Base-by-base conservation (phyloP, 2,888 invertebrate species). In the Aquatica leii region DNA sequence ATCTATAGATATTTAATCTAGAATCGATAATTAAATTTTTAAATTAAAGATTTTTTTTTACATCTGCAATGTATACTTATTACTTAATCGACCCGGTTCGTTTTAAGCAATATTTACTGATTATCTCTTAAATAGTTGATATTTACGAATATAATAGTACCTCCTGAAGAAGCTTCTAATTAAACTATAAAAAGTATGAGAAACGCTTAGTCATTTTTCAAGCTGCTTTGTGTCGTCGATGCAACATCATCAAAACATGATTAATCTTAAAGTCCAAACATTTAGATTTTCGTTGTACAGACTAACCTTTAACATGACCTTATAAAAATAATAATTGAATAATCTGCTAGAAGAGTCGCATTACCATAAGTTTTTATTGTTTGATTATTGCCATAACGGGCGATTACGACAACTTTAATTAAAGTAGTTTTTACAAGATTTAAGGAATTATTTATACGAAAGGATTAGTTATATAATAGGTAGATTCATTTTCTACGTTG, bases 81-180 rank as follows among this genome's bases (percentile, higher is more conserved):
- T 24, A 24, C 6, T n/a, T n/a, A n/a, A n/a, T n/a, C n/a, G n/a
- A n/a, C n/a, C n/a, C 24, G 24, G 24, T 24, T 4, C 24, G 24
- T 24, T 24, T 24, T 24, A 24, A 24, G 24, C 24, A 24, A 24
- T 24, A 24, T 24, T 46, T 46, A 20, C 18, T 46, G 46, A 46
- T 46, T 46, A 46, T 18, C 46, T 46, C 18, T 46, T 46, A 46
- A 46, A 46, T 11, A 46, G 18, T 46, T 46, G 46, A 15, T 46
- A 31, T 34, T 51, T 51, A 24, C 51, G 24, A 51, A 51, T 46
- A 51, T 51, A 51, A 31, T 34, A 24, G 31, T 14, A 51, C 31
- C 51, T 35, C 35, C 51, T 51, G 51, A 51, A 51, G 51, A 51
- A 51, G 51, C 51, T 35, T 51, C 51, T 51, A 51, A 51, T 51